Conservation (phyloP, 2,113 vertebrate genomes). For the Labeo catla region DNA sequence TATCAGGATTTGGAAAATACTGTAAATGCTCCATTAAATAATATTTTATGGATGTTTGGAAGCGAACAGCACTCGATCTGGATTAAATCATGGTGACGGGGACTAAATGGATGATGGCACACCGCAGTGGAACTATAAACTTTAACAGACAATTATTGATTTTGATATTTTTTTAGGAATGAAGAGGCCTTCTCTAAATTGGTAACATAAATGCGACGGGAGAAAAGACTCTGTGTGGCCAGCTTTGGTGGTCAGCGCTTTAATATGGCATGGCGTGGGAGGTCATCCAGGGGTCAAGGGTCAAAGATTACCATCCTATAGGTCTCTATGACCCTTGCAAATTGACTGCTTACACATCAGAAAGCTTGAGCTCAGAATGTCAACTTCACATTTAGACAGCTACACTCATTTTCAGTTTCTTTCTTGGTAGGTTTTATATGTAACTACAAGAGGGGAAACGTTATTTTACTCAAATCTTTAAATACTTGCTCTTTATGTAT, state of each 20-base stretch:
- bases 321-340: constrained; percentile 67
- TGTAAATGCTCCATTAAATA: constrained; percentile 72
- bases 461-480: too few relatives aligned
- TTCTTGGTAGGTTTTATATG: neutral
- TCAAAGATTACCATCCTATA: constrained; percentile 69
- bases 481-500: too few relatives aligned
- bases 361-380: constrained; percentile 55
- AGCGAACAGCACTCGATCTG: constrained; percentile 65
- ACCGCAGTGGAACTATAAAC: constrained; percentile 72
- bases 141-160: constrained; percentile 80
- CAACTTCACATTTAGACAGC: constrained; percentile 65
- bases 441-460: too few relatives aligned
- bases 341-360: constrained; percentile 76
- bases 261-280: constrained; percentile 72
- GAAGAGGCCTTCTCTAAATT: constrained; percentile 60
- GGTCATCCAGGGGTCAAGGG: constrained; percentile 58
- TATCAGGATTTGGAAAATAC: constrained; percentile 22
- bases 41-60: constrained; percentile 72
- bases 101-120: constrained; percentile 65
- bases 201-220: constrained; percentile 71
- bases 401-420: neutral
- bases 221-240: constrained; percentile 53
- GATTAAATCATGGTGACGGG: constrained; percentile 73
- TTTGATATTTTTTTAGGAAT: constrained; percentile 54
- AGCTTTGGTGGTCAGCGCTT: constrained; percentile 70